A percentile compares a stretch with the other conserved stretches of the same genome.
Evolutionary conservation across 2,113 vertebrate genomes (phyloP).

Genomic region (Geococcyx californianus): DNA sequence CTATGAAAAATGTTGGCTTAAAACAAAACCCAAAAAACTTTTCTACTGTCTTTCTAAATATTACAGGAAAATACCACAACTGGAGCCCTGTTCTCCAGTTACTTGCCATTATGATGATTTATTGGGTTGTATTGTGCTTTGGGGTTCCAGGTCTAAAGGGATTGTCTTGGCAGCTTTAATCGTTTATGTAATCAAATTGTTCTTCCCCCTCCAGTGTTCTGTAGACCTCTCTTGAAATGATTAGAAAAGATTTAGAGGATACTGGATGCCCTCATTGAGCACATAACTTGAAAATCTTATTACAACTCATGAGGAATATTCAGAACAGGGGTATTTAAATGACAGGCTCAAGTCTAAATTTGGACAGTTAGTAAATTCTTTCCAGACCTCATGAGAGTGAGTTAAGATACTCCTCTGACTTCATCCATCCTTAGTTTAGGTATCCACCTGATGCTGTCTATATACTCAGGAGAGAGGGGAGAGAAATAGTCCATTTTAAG

Average conservation of each 20-base stretch:
- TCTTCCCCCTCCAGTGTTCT: not conserved
- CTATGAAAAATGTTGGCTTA: not conserved
- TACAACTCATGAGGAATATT: not conserved
- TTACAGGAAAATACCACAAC: not conserved
- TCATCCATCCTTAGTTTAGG: not conserved
- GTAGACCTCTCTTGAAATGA: conserved; percentile 15
- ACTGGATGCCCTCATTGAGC: not conserved
- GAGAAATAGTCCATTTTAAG: not conserved
- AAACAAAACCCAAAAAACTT: not conserved
- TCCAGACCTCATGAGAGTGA: not conserved
- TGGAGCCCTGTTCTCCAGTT: not conserved
- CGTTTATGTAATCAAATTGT: conserved; percentile 13
- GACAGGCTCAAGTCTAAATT: not conserved
- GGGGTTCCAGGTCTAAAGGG: not conserved
- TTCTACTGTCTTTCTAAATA: not conserved
- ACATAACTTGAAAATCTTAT: conserved; percentile 16
- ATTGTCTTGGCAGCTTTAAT: conserved; percentile 42
- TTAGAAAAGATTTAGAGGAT: conserved; percentile 38
- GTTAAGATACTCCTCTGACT: not conserved
- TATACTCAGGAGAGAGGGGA: fast-evolving
- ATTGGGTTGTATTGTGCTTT: not conserved
- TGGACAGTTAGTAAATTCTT: not conserved
- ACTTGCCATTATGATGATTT: not conserved
- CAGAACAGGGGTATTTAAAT: not conserved
- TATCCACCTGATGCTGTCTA: not conserved